phyloP scores from a whole-genome alignment of 2,797 vertebrate species.

The Antrozous pallidus region DNA sequence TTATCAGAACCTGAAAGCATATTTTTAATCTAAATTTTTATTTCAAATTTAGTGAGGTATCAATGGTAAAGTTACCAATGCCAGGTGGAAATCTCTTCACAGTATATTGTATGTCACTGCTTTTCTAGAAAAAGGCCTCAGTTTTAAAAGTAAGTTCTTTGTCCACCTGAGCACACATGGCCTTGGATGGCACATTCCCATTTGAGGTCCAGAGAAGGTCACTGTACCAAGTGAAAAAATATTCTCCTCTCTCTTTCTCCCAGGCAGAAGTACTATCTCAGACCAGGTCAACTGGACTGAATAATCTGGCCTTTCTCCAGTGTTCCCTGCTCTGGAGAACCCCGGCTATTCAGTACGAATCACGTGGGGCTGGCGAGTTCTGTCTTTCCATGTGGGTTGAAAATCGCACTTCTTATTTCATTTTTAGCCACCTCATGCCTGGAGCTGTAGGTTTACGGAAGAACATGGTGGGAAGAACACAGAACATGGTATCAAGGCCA shows the following conservation, averaged over 20 bases:
- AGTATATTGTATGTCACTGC: accelerated
- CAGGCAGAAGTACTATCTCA: not conserved
- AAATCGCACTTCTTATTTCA: not conserved
- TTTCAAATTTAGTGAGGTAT: not conserved
- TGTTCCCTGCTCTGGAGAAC: not conserved
- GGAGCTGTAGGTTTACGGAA: accelerated
- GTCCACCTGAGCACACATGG: not conserved
- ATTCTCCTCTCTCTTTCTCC: not conserved
- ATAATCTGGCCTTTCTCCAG: not conserved
- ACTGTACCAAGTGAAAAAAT: not conserved
- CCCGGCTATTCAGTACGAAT: not conserved
- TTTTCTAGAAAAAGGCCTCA: not conserved
- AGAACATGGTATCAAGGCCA: not conserved
- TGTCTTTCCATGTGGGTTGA: not conserved
- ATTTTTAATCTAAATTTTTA: not conserved
- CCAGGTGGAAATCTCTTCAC: not conserved
- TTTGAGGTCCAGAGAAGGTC: not conserved
- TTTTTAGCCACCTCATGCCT: not conserved
- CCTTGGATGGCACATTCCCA: not conserved
- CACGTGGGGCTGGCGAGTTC: not conserved
- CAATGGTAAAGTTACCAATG: not conserved
- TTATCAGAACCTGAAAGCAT: not conserved
- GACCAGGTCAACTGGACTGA: not conserved
- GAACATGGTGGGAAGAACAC: not conserved
- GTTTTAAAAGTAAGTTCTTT: not conserved